Evolutionary conservation across 2,797 vertebrate species (phyloP).

Genomic region (Lacerta bilineata): DNA sequence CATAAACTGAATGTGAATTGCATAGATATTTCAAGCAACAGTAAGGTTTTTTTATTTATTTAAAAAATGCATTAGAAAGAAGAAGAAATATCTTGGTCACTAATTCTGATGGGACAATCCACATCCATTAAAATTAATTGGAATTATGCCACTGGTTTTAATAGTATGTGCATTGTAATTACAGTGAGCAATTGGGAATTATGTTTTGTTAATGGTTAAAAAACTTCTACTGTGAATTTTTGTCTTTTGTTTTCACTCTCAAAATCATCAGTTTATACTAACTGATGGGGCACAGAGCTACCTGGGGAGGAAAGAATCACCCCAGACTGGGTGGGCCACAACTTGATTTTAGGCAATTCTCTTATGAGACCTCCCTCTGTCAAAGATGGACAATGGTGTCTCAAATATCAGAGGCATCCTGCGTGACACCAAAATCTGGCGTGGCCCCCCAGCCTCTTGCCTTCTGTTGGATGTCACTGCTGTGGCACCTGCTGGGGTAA

Average conservation of each 20-base stretch:
- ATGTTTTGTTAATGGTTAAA: constrained; percentile 9
- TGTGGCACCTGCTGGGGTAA: too few relatives aligned
- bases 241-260: constrained; percentile 4
- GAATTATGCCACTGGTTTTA: background rate
- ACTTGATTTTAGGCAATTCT: too few relatives aligned
- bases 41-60: too few relatives aligned
- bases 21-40: constrained; percentile 35
- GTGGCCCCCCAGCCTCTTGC: too few relatives aligned
- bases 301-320: background rate
- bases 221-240: background rate
- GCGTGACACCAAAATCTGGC: too few relatives aligned
- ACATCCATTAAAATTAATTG: constrained; percentile 7
- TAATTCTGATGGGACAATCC: background rate
- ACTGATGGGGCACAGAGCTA: background rate
- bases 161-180: background rate
- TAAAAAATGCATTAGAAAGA: constrained; percentile 29
- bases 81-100: constrained; percentile 32
- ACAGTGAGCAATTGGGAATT: constrained; percentile 28
- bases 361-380: too few relatives aligned
- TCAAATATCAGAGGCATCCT: too few relatives aligned
- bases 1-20: constrained; percentile 38
- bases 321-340: background rate
- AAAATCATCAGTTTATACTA: background rate
- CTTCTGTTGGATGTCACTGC: too few relatives aligned
- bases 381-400: too few relatives aligned